phyloP scores from a whole-genome alignment of 64 coral and sea anemone species.

The Acropora yongei region DNA sequence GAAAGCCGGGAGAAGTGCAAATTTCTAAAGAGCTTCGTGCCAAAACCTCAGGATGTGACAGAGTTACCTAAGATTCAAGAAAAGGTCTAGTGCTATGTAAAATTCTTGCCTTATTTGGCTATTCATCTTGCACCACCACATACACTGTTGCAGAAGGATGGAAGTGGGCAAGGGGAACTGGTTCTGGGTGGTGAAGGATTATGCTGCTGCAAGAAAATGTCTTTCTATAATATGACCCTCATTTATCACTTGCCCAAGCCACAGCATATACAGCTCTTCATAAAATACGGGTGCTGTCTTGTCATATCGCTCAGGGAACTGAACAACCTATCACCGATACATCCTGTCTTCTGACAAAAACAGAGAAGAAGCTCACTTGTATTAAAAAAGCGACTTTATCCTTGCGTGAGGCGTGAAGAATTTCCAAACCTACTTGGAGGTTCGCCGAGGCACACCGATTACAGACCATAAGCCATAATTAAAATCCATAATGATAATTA shows the following conservation, averaged over 20 bases:
- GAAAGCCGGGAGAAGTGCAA: too few species aligned
- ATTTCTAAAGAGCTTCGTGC: not conserved
- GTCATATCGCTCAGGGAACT: not conserved
- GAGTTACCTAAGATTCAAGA: not conserved
- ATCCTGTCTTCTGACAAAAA: not conserved
- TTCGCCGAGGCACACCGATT: slow-evolving; percentile 28
- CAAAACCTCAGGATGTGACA: not conserved
- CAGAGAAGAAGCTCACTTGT: not conserved
- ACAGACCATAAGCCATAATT: slow-evolving; percentile 52
- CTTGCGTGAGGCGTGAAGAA: not conserved
- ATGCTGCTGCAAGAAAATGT: not conserved
- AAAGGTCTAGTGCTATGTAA: not conserved
- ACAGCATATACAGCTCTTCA: not conserved
- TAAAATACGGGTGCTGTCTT: not conserved
- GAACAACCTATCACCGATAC: not conserved
- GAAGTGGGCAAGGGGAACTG: not conserved
- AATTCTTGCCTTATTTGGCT: not conserved
- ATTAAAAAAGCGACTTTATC: not conserved
- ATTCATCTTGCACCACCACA: not conserved
- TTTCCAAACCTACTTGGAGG: slow-evolving; percentile 41
- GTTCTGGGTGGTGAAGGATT: not conserved
- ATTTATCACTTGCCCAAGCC: not conserved
- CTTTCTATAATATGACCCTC: not conserved
- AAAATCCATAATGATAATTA: slow-evolving; percentile 58
- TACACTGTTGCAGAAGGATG: not conserved